Percentiles rank a stretch among this genome's conserved stretches.
phyloP scores from a whole-genome alignment of 2,113 vertebrate genomes.

The Seriola rivoliana region DNA sequence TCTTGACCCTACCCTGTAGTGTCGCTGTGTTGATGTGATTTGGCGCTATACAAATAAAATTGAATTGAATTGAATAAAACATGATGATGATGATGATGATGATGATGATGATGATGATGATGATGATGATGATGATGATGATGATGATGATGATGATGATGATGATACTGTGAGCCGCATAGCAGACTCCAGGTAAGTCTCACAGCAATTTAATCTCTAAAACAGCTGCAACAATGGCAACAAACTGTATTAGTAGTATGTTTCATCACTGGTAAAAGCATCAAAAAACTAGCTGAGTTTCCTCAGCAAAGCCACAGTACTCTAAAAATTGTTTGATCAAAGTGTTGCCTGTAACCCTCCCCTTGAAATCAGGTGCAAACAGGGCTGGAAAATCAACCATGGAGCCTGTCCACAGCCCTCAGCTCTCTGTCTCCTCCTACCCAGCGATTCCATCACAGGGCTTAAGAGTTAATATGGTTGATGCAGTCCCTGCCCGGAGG shows the following conservation, averaged over 20 bases:
- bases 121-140: neutral
- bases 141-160: too few relatives aligned
- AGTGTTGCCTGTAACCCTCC: conserved; percentile 65
- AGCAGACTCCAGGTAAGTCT: neutral
- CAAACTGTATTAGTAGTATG: conserved; percentile 7
- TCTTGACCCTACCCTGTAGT: too few relatives aligned
- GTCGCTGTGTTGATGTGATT: too few relatives aligned
- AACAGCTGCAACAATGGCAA: conserved; percentile 26
- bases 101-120: neutral
- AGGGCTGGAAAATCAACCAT: conserved; percentile 51
- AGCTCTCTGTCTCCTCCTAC: conserved; percentile 61
- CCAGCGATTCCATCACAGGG: conserved; percentile 65
- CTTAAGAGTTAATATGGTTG: conserved; percentile 67
- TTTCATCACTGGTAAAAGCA: conserved; percentile 51
- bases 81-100: neutral
- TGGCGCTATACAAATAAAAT: too few relatives aligned
- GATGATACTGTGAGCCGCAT: neutral
- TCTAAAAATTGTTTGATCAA: conserved; percentile 55
- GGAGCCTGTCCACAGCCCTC: conserved; percentile 50
- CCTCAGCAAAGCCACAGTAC: conserved; percentile 37
- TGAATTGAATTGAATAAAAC: neutral
- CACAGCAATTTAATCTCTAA: conserved; percentile 16
- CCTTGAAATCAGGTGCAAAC: conserved; percentile 70
- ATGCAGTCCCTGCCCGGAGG: conserved; percentile 67
- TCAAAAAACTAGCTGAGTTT: conserved; percentile 26